These are phyloP conservation scores for Tetropium fuscum DNA, from an alignment of 2,888 invertebrate genomes.

Conservation along the genomic window DNA sequence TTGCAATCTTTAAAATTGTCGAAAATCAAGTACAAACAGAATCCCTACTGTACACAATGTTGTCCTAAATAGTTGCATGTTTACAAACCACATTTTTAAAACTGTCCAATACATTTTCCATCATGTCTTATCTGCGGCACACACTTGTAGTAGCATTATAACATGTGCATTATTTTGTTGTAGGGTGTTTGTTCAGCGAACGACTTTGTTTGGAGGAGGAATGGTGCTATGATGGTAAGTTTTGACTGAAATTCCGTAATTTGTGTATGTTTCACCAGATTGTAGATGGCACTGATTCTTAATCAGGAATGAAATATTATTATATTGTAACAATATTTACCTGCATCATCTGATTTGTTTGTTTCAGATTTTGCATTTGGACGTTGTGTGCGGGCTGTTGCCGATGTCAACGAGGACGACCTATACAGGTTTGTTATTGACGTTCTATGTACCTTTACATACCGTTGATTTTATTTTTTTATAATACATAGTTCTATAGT, in stretches of 20 bases:
- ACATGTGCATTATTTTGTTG: conserved; percentile 51
- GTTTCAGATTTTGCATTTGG: conserved; percentile 88
- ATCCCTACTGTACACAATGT: no score
- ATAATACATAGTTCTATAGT: background rate
- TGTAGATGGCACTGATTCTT: no score
- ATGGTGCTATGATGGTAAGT: conserved; percentile 88
- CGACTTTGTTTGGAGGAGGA: conserved; percentile 82
- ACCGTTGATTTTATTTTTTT: background rate
- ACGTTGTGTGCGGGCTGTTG: conserved; percentile 80
- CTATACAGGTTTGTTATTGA: conserved; percentile 67
- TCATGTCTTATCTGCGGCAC: no score
- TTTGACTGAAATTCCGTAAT: background rate
- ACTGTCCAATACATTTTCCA: no score
- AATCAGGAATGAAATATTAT: no score
- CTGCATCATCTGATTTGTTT: background rate
- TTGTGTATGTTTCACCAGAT: no score
- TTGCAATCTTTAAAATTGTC: no score
- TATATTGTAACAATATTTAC: no score
- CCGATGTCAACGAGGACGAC: conserved; percentile 75
- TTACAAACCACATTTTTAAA: no score
- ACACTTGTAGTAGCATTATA: no score
- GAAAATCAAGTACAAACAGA: no score
- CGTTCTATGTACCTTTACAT: background rate
- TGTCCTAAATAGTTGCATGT: no score
- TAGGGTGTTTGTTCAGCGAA: conserved; percentile 88